Base-by-base conservation (phyloP, 2,888 invertebrate genomes). In the Slavum lentiscoides region DNA sequence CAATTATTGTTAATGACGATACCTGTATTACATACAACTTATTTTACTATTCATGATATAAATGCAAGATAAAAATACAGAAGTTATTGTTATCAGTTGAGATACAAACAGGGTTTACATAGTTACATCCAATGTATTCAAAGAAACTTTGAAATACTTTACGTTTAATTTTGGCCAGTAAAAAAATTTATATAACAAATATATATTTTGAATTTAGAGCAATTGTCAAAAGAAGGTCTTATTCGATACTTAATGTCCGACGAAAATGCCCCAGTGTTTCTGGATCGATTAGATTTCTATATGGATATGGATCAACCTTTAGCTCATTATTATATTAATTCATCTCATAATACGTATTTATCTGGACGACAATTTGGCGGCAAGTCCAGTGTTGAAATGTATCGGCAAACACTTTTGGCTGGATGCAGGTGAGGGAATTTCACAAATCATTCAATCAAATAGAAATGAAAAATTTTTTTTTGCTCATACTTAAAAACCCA, bases 251-350 rank as follows among this genome's bases (percentile, higher is more conserved):
- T 99, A 84, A 99, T 99, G 97, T 98, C 98, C 0, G 99, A 99
- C 87, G 99, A 99, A 88, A 99, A 99, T 88, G 97, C 98, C 0
- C 98, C 99, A 0, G 98, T 99, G 83, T 99, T 99, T 88, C 89
- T 99, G 84, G 99, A 99, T 88, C 91, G 98, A n/a, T 89, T 98
- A 84, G 98, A 98, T 86, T 94, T 95, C 85, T 97, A 97, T 86
- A 94, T 94, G 94, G 98, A 99, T 84, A 98, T 99, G 99, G 98
- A 99, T 87, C 97, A 98, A 86, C 95, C 99, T 0, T 87, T 99
- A 77, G 93, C 96, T 13, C 98, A 99, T 87, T 99, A 99, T 88
- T 99, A 98, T 88, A 99, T 99, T 86, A 99, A 99, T 89, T 97
- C 97, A 82, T 97, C 96, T 83, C 97, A 97, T 87, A 97, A 97